phyloP scores from a whole-genome alignment of 2,797 vertebrate genomes.

The Smutsia temminckii region DNA sequence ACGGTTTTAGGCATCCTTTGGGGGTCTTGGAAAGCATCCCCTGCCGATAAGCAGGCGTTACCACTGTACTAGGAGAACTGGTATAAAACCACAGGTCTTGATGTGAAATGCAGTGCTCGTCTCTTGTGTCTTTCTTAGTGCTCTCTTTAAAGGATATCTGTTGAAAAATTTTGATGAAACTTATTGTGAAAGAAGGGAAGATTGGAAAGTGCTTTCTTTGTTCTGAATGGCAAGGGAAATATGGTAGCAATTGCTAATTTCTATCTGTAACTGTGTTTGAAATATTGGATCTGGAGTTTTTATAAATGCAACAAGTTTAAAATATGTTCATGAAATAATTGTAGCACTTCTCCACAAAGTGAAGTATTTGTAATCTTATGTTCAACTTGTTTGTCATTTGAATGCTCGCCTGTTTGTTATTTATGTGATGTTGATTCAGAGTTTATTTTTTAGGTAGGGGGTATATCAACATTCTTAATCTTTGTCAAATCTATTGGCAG shows the following conservation, averaged over 20 bases:
- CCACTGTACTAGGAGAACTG: not conserved
- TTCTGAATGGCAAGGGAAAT: slow-evolving; percentile 50
- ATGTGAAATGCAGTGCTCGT: not conserved
- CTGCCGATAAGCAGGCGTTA: no score
- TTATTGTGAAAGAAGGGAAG: slow-evolving; percentile 44
- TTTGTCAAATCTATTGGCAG: slow-evolving; percentile 69
- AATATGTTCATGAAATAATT: slow-evolving; percentile 48
- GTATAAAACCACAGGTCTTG: not conserved
- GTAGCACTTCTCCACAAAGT: slow-evolving; percentile 12
- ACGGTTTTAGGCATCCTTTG: no score
- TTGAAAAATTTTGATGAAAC: slow-evolving; percentile 10
- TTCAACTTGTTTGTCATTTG: slow-evolving; percentile 7
- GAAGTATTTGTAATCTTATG: slow-evolving; percentile 54
- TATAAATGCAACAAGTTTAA: slow-evolving; percentile 23
- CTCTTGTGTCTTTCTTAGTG: not conserved
- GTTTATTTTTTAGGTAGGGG: slow-evolving; percentile 60
- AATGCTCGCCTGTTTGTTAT: slow-evolving; percentile 60
- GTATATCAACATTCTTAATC: slow-evolving; percentile 67
- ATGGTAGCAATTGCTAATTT: slow-evolving; percentile 53
- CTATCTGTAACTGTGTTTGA: not conserved
- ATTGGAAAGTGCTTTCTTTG: slow-evolving; percentile 14
- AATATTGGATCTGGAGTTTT: slow-evolving; percentile 50
- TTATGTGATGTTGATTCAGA: slow-evolving; percentile 56
- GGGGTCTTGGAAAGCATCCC: no score
- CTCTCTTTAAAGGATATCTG: slow-evolving; percentile 17